phyloP scores from a whole-genome alignment of 1,140 invertebrate genomes.

The Pseudomyrmex gracilis region DNA sequence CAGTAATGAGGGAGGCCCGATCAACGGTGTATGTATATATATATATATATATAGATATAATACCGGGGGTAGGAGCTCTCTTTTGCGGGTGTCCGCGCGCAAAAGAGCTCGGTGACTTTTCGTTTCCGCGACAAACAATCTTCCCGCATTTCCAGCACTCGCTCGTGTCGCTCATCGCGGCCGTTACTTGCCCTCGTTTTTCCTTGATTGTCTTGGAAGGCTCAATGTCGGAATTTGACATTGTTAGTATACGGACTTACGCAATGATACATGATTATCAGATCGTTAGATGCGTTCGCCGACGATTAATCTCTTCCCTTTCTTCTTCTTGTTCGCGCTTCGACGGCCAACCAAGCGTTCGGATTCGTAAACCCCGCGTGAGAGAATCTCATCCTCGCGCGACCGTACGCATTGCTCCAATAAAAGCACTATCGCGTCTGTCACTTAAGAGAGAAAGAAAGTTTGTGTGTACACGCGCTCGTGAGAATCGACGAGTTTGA shows the following conservation, averaged over 20 bases:
- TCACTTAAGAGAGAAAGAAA: neutral
- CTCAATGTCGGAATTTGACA: slow-evolving; percentile 44
- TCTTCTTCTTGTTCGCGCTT: neutral
- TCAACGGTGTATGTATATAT: slow-evolving; percentile 55
- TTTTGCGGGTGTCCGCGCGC: slow-evolving; percentile 60
- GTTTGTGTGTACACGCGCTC: slow-evolving; percentile 4
- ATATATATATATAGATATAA: slow-evolving; percentile 13
- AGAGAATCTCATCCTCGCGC: slow-evolving; percentile 36
- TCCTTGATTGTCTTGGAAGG: slow-evolving; percentile 55
- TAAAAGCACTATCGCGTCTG: slow-evolving; percentile 41
- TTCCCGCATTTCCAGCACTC: slow-evolving; percentile 72
- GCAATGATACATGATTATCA: slow-evolving; percentile 45
- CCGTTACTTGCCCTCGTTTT: slow-evolving; percentile 29
- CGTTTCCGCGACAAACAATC: slow-evolving; percentile 73
- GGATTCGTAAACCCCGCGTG: slow-evolving; percentile 31
- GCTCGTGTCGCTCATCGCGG: neutral
- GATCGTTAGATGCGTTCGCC: slow-evolving; percentile 48
- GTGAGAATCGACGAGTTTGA: slow-evolving; percentile 60
- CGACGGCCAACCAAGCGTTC: neutral
- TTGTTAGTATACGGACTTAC: slow-evolving; percentile 34
- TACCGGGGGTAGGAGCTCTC: slow-evolving; percentile 33
- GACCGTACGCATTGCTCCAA: neutral
- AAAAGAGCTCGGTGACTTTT: slow-evolving; percentile 59
- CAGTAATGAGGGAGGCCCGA: slow-evolving; percentile 71
- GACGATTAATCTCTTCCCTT: slow-evolving; percentile 38